Percentiles rank a stretch among this genome's conserved stretches.
Conservation (phyloP, 2,888 invertebrate genomes). For the Ferrisia virgata region DNA sequence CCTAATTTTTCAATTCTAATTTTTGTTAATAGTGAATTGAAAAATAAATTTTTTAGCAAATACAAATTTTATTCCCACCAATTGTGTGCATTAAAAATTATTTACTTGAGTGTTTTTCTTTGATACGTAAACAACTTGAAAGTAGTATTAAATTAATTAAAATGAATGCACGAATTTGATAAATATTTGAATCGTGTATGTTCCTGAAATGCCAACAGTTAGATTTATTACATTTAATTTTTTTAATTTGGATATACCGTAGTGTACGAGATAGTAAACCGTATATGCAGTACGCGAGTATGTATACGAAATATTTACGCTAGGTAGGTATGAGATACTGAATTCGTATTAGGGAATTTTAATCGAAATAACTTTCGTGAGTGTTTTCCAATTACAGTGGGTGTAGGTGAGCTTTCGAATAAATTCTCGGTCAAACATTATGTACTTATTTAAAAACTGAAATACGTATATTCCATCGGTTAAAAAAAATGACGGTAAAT, state of each 20-base stretch:
- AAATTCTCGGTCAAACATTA: too few species aligned
- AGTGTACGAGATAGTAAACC: neutral
- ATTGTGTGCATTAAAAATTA: neutral
- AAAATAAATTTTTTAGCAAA: too few species aligned
- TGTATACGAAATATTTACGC: too few species aligned
- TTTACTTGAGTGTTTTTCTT: neutral
- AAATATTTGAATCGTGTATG: slow-evolving; percentile 7
- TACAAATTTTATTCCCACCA: too few species aligned
- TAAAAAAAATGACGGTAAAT: neutral
- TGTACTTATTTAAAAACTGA: too few species aligned
- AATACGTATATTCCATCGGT: too few species aligned
- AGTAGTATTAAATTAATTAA: neutral
- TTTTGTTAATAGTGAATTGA: too few species aligned
- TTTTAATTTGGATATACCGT: neutral
- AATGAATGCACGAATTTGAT: neutral
- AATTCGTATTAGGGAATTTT: neutral
- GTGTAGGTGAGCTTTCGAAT: too few species aligned
- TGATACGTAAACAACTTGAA: neutral
- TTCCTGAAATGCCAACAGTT: neutral
- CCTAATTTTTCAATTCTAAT: too few species aligned
- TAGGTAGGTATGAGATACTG: too few species aligned
- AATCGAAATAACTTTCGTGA: neutral
- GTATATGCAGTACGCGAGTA: too few species aligned
- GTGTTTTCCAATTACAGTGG: neutral
- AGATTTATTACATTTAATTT: slow-evolving; percentile 3